Conservation (phyloP, 2,888 invertebrate genomes). For the Formica aserva region DNA sequence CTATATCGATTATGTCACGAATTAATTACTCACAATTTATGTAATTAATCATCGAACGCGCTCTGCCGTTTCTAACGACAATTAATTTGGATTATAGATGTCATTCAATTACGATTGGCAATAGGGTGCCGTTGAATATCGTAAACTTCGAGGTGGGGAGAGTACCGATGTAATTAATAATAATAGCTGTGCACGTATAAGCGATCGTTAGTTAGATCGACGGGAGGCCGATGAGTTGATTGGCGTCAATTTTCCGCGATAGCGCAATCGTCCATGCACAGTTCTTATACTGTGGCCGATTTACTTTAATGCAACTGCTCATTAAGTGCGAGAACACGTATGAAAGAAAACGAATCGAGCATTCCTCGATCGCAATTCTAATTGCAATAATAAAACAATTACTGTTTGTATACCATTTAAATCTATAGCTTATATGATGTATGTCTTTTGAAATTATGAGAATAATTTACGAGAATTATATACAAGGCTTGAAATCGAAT, state of each 20-base stretch:
- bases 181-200: slow-evolving; percentile 30
- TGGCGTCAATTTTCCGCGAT: slow-evolving; percentile 59
- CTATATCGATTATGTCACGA: neutral
- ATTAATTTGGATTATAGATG: slow-evolving; percentile 51
- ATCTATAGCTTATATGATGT: neutral
- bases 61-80: slow-evolving; percentile 4
- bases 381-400: neutral
- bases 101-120: slow-evolving; percentile 42
- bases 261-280: slow-evolving; percentile 55
- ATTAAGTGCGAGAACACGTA: slow-evolving; percentile 28
- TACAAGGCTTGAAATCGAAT: neutral
- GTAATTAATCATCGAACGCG: slow-evolving; percentile 35
- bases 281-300: slow-evolving; percentile 29
- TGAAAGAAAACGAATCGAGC: slow-evolving; percentile 19
- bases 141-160: slow-evolving; percentile 33
- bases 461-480: neutral
- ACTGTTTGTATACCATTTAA: neutral
- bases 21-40: slow-evolving; percentile 29
- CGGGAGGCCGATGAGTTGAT: slow-evolving; percentile 58
- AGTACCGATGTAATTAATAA: slow-evolving; percentile 50
- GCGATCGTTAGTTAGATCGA: slow-evolving; percentile 53
- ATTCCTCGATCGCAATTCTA: slow-evolving; percentile 13
- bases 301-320: slow-evolving; percentile 39
- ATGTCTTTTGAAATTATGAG: neutral
- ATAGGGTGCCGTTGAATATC: slow-evolving; percentile 36